Evolutionary conservation across 2,888 invertebrate genomes (phyloP).

Genomic region (Lithophane semibrunnea): DNA sequence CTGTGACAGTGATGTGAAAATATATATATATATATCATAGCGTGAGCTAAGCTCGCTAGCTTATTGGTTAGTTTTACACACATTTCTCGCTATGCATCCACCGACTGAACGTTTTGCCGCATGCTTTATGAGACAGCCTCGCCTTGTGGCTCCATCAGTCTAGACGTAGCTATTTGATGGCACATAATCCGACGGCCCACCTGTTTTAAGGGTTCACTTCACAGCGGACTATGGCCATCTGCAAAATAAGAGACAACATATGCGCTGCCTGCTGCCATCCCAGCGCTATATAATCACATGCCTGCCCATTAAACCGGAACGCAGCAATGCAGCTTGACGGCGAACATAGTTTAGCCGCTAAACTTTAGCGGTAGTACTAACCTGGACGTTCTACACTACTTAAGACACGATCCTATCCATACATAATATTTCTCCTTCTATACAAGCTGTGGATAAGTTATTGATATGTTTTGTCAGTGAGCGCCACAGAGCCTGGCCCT

Average conservation of each 20-base stretch:
- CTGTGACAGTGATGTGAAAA: too few species aligned
- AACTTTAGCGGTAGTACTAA: not conserved
- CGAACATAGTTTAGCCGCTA: too few species aligned
- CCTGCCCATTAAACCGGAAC: too few species aligned
- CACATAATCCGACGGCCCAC: not conserved
- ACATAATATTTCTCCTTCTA: not conserved
- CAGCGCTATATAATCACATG: not conserved
- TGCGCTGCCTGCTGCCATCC: not conserved
- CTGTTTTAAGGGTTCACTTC: not conserved
- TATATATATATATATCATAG: not conserved
- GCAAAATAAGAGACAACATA: not conserved
- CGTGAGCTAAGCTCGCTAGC: not conserved
- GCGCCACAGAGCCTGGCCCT: conserved; percentile 77
- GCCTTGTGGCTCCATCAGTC: not conserved
- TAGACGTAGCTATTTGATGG: not conserved
- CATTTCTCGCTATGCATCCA: not conserved
- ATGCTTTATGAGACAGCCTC: not conserved
- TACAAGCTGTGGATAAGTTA: not conserved
- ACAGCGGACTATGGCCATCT: not conserved
- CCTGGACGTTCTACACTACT: not conserved
- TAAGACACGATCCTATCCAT: not conserved
- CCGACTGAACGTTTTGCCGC: not conserved
- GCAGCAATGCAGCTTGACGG: not conserved
- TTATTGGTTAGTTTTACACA: not conserved
- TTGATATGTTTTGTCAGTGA: conserved; percentile 68